Base-by-base conservation (phyloP, 2,888 invertebrate species). In the Gnatocerus cornutus region DNA sequence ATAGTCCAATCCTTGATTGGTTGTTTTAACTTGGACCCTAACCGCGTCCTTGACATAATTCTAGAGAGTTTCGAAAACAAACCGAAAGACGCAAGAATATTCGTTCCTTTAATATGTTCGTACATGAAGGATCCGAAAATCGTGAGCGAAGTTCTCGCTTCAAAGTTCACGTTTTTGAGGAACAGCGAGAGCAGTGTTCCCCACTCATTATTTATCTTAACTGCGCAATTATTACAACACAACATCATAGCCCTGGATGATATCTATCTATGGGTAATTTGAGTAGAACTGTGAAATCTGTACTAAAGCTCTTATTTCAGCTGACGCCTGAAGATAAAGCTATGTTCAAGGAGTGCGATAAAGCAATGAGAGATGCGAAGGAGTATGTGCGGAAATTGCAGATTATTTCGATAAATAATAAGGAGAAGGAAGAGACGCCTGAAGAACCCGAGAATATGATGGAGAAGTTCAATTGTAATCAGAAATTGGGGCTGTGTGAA, bases 21-120 rank as follows among this genome's bases (percentile, higher is more conserved):
- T 80, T 98, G 98, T 85, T 99, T 99, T 84, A 99, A 99, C 87
- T 89, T 99, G 83, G 99, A 99, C 86, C 99, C 99, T 3, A 99
- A 99, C 85, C 89, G 99, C 81, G 98, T 98, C 9, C 87, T 99
- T 74, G 99, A 99, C 83, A 92, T 99, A 72, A 94, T 99, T 76
- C 87, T 99, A 78, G 99, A 99, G 85, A 95, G 96, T 27, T 98
- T 99, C 87, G 99, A 99, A 84, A 92, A 93, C 74, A 90, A 94
- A 63, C 92, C 94, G 0, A 89, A 93, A 76, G 88, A 93, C 83
- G 90, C 92, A 77, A 88, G 89, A 58, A 87, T 97, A 77, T 98
- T 97, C 85, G 92, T 98, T 81, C 93, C 95, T 0, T 87, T 99
- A 58, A 87, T 97, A 64, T 90, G 92, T 76, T 92, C 93, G 6